Percentiles rank a stretch among this genome's conserved stretches.
Evolutionary conservation across 2,888 invertebrate species (phyloP).

Genomic region (Epinotia demarniana): DNA sequence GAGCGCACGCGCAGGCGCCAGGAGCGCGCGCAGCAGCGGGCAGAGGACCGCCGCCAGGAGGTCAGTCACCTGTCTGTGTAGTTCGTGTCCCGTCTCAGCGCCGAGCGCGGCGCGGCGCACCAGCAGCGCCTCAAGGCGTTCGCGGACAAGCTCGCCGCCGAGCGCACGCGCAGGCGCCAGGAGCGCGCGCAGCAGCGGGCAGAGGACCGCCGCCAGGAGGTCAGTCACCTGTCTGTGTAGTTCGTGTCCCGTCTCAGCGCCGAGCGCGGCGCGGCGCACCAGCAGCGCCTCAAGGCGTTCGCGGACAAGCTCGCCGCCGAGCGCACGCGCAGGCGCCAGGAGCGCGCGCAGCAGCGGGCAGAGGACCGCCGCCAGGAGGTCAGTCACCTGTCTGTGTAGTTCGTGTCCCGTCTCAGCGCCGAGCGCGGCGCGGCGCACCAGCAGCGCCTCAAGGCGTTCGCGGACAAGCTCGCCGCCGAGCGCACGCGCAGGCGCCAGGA

Average conservation of each 20-base stretch:
- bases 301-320: conserved; percentile 55
- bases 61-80: too few species aligned
- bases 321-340: conserved; percentile 47
- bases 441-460: conserved; percentile 51
- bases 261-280: conserved; percentile 61
- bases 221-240: conserved; percentile 45
- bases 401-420: too few species aligned
- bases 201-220: conserved; percentile 82
- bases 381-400: not conserved
- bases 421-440: not conserved
- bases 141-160: conserved; percentile 64
- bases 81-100: too few species aligned
- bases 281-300: conserved; percentile 48
- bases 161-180: conserved; percentile 64
- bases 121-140: conserved; percentile 51
- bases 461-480: conserved; percentile 67
- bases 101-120: too few species aligned
- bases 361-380: conserved; percentile 84
- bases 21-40: too few species aligned
- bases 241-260: too few species aligned
- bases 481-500: conserved; percentile 65
- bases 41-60: too few species aligned
- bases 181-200: conserved; percentile 69
- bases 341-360: conserved; percentile 67
- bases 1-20: too few species aligned